Percentiles rank a stretch among this genome's conserved stretches.
Evolutionary conservation across 1,140 invertebrate species (phyloP).

Genomic region (Homalodisca vitripennis): DNA sequence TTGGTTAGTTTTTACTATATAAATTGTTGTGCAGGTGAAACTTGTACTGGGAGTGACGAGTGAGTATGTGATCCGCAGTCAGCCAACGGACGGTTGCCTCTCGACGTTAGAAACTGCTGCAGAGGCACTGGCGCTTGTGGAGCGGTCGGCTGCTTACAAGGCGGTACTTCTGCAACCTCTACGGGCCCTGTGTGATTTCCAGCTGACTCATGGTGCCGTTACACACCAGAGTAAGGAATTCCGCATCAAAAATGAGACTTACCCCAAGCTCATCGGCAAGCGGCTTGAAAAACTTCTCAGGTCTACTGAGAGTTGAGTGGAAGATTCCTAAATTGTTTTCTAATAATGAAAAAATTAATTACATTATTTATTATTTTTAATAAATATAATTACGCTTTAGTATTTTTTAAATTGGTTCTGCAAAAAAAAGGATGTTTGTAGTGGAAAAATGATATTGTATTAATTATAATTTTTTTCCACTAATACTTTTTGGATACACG

Average conservation of each 20-base stretch:
- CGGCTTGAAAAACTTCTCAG: constrained; percentile 51
- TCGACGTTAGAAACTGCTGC: constrained; percentile 91
- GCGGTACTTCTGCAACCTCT: constrained; percentile 76
- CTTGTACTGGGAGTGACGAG: constrained; percentile 68
- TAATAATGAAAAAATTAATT: no score
- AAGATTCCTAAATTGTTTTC: no score
- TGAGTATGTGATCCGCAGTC: constrained; percentile 89
- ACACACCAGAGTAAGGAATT: constrained; percentile 92
- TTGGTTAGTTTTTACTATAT: no score
- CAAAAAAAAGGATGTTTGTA: no score
- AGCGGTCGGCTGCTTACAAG: constrained; percentile 63
- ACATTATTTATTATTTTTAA: no score
- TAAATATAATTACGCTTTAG: no score
- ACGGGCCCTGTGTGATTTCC: constrained; percentile 77
- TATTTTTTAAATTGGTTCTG: no score
- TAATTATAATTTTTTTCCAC: no score
- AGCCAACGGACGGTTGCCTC: constrained; percentile 86
- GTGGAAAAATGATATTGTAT: no score
- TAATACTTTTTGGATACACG: no score
- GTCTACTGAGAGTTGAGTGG: no score
- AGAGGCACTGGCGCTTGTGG: constrained; percentile 74
- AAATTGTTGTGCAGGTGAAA: constrained; percentile 73
- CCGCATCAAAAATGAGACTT: constrained; percentile 79
- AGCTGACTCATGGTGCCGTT: constrained; percentile 87
- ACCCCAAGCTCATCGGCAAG: constrained; percentile 80